Conservation (phyloP, 2,888 invertebrate species). For the Drosophila neutralis region DNA sequence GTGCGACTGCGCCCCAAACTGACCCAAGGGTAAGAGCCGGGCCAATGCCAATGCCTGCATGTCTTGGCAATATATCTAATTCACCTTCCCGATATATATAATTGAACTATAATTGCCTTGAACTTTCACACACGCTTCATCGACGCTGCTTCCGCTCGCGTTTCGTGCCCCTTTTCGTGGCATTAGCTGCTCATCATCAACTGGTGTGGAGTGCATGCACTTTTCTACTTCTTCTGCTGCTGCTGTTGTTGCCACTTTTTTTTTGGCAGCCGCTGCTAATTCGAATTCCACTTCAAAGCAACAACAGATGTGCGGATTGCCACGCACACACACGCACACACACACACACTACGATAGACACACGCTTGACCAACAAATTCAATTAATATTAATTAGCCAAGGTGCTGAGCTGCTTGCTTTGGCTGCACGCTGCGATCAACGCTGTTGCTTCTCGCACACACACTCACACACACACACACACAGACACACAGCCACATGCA, state of each 20-base stretch:
- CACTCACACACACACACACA: background rate
- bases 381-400: slow-evolving; percentile 80
- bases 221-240: slow-evolving; percentile 9
- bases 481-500: slow-evolving; percentile 27
- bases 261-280: slow-evolving; percentile 71
- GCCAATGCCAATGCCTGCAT: slow-evolving; percentile 40
- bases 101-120: slow-evolving; percentile 76
- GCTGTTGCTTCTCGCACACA: slow-evolving; percentile 71
- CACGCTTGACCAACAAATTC: slow-evolving; percentile 68
- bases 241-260: slow-evolving; percentile 2
- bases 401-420: slow-evolving; percentile 66
- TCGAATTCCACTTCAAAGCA: slow-evolving; percentile 49
- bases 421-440: slow-evolving; percentile 57
- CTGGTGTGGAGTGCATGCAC: slow-evolving; percentile 65
- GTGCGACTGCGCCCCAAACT: slow-evolving; percentile 18
- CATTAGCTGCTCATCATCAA: slow-evolving; percentile 34
- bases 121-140: slow-evolving; percentile 72
- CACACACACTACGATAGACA: slow-evolving; percentile 8
- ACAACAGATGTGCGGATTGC: slow-evolving; percentile 72
- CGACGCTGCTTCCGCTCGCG: slow-evolving; percentile 42
- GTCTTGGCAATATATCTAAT: slow-evolving; percentile 43
- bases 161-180: slow-evolving; percentile 31
- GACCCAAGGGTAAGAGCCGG: slow-evolving; percentile 35
- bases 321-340: slow-evolving; percentile 49
- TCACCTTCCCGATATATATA: slow-evolving; percentile 57